phyloP scores from a whole-genome alignment of 2,888 invertebrate genomes.

The Galeruca laticollis region DNA sequence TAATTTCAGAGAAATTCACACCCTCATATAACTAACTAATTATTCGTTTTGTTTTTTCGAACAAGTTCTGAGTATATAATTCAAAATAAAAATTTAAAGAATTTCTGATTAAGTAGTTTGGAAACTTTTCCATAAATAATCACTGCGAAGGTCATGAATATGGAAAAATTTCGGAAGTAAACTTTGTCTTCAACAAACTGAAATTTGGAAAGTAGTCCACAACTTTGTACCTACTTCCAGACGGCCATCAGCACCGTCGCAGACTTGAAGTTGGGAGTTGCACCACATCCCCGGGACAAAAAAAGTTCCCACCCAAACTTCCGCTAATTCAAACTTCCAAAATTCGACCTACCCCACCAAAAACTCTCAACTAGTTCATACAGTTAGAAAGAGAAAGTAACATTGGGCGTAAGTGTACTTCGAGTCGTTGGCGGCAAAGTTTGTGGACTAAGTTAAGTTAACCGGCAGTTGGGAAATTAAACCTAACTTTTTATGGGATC shows the following conservation, averaged over 20 bases:
- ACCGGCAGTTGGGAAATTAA: conserved; percentile 61
- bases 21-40: too few relatives aligned
- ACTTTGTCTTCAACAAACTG: conserved; percentile 34
- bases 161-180: conserved; percentile 31
- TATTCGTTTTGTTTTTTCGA: too few relatives aligned
- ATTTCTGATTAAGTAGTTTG: background rate
- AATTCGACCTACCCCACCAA: conserved; percentile 66
- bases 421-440: conserved; percentile 63
- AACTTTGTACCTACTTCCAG: conserved; percentile 36
- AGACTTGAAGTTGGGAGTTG: conserved; percentile 25
- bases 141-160: conserved; percentile 32
- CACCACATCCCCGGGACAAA: conserved; percentile 27
- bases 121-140: conserved; percentile 25
- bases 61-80: too few relatives aligned
- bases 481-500: conserved; percentile 65
- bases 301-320: conserved; percentile 53
- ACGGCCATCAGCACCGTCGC: conserved; percentile 22
- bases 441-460: conserved; percentile 62
- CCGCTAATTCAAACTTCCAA: conserved; percentile 62
- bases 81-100: background rate
- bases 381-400: conserved; percentile 66
- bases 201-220: conserved; percentile 36
- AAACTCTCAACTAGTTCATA: conserved; percentile 63
- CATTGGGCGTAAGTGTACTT: conserved; percentile 66
- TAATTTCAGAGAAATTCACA: too few relatives aligned